These are phyloP conservation scores for Iphiclides podalirius DNA, from an alignment of 2,888 invertebrate genomes.

Conservation along the genomic window DNA sequence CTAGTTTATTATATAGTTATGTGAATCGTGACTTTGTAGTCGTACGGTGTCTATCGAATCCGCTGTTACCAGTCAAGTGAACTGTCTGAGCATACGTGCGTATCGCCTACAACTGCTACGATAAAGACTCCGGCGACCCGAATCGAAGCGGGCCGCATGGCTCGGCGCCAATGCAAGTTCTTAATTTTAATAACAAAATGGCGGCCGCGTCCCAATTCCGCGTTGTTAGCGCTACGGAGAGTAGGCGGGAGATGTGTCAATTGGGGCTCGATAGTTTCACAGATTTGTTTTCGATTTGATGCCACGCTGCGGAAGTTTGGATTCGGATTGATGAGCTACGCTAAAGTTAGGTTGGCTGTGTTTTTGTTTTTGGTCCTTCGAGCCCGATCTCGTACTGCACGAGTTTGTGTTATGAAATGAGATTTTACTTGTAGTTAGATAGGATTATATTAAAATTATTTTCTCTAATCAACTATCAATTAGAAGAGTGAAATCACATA, in stretches of 20 bases:
- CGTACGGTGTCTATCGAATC: too few species aligned
- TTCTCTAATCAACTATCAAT: too few species aligned
- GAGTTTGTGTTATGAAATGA: background rate
- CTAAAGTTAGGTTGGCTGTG: background rate
- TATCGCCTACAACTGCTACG: too few species aligned
- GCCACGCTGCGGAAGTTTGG: background rate
- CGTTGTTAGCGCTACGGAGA: constrained; percentile 5
- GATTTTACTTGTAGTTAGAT: too few species aligned
- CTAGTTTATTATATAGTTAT: too few species aligned
- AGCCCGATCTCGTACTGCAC: background rate
- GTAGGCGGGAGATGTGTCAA: constrained; percentile 3
- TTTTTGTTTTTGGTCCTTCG: background rate
- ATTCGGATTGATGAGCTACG: background rate
- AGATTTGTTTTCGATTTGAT: constrained; percentile 1
- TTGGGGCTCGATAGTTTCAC: background rate
- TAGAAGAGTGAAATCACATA: too few species aligned
- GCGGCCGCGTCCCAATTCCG: constrained; percentile 9
- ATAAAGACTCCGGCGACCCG: too few species aligned
- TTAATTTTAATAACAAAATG: constrained; percentile 19
- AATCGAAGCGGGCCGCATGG: constrained; percentile 1
- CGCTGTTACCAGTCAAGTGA: too few species aligned
- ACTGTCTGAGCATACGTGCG: too few species aligned
- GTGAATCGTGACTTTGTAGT: too few species aligned
- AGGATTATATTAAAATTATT: too few species aligned
- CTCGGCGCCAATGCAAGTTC: constrained; percentile 7